Percentiles rank a stretch among this genome's conserved stretches.
These are phyloP conservation scores for Glyphotaelius pellucidus DNA, from an alignment of 2,888 invertebrate species.

Conservation along the genomic window DNA sequence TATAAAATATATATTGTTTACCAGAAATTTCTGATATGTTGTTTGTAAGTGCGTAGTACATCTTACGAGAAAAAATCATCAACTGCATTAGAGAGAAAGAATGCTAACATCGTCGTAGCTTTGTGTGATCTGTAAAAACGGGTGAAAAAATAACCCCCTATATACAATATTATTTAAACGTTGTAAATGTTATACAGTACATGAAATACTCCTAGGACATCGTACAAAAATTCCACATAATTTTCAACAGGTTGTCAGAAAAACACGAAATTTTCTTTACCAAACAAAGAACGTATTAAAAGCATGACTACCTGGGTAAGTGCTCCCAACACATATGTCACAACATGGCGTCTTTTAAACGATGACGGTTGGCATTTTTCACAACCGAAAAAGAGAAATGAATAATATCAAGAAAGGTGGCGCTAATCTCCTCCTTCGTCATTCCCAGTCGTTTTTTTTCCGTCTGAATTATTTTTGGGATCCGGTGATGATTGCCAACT, in stretches of 20 bases:
- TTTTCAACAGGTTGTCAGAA: background rate
- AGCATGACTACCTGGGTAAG: background rate
- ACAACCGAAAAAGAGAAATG: background rate
- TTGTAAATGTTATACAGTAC: too few species aligned
- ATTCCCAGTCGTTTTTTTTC: background rate
- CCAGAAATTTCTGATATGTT: background rate
- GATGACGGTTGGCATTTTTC: conserved; percentile 8
- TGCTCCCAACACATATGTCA: background rate
- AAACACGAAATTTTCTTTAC: background rate
- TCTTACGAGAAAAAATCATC: too few species aligned
- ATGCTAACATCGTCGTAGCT: too few species aligned
- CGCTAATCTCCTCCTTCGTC: conserved; percentile 11
- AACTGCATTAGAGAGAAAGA: too few species aligned
- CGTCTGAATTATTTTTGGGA: conserved; percentile 19
- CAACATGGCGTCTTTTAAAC: background rate
- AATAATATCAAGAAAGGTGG: conserved; percentile 15
- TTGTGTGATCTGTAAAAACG: too few species aligned
- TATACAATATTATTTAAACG: too few species aligned
- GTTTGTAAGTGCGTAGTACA: background rate
- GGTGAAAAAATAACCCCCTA: too few species aligned
- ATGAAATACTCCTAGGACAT: background rate
- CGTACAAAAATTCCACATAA: background rate
- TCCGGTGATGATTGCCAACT: conserved; percentile 15
- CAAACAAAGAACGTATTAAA: background rate
- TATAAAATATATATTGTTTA: too few species aligned